Conservation (phyloP, 2,797 vertebrate species). For the Brachyalestes nurse region DNA sequence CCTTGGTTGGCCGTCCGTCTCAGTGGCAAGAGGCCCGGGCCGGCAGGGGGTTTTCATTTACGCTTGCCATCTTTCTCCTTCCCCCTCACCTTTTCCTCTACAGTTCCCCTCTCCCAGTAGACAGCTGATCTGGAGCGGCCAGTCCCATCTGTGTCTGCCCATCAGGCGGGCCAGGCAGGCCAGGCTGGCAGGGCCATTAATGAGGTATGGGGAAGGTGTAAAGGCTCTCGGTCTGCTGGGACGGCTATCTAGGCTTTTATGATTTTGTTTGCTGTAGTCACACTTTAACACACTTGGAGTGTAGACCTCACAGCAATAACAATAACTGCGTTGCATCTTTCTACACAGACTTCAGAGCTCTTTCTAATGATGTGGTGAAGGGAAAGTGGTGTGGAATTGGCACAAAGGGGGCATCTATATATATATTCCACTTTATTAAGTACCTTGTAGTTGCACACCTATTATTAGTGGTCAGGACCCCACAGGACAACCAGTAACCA, state of each 20-base stretch:
- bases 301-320: background rate
- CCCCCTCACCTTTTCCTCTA: slow-evolving; percentile 21
- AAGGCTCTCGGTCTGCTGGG: slow-evolving; percentile 36
- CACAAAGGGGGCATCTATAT: no score
- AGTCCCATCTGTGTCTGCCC: slow-evolving; percentile 38
- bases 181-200: slow-evolving; percentile 13
- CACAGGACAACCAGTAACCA: no score
- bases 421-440: no score
- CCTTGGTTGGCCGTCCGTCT: slow-evolving; percentile 38
- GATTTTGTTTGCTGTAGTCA: slow-evolving; percentile 7
- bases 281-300: background rate
- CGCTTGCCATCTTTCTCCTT: slow-evolving; percentile 40
- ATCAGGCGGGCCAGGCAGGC: slow-evolving; percentile 2
- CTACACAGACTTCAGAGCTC: no score
- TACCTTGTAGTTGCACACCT: no score
- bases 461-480: no score
- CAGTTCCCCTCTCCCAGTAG: slow-evolving; percentile 14
- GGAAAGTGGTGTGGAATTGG: no score
- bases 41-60: slow-evolving; percentile 34
- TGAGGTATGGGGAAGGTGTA: slow-evolving; percentile 43
- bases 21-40: slow-evolving; percentile 17
- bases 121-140: slow-evolving; percentile 19
- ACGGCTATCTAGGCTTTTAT: slow-evolving; percentile 38
- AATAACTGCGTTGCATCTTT: background rate
- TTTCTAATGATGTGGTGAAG: background rate